Evolutionary conservation across 2,888 invertebrate species (phyloP).

Genomic region (Eudemis profundana): DNA sequence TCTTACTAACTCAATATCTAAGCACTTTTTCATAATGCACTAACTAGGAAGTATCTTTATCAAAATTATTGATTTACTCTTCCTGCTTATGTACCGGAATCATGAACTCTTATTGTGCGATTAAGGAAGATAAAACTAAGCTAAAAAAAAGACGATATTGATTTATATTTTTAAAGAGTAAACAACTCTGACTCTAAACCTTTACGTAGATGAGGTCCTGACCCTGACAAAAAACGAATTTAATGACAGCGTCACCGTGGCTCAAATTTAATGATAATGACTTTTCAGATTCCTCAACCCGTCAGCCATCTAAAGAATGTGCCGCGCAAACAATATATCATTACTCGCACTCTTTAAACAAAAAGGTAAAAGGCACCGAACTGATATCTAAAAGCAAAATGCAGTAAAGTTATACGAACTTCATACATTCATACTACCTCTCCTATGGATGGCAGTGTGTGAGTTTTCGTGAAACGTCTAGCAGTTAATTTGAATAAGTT

Average conservation of each 20-base stretch:
- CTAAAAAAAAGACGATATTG: background rate
- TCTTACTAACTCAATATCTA: no score
- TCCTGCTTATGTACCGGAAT: no score
- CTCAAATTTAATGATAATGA: slow-evolving; percentile 72
- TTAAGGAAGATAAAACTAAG: background rate
- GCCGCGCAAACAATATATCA: slow-evolving; percentile 69
- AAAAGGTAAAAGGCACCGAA: slow-evolving; percentile 32
- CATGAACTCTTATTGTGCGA: background rate
- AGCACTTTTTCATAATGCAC: no score
- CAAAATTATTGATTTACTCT: no score
- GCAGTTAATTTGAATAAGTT: slow-evolving; percentile 22
- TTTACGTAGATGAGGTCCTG: slow-evolving; percentile 52
- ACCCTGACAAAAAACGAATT: slow-evolving; percentile 60
- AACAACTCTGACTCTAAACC: slow-evolving; percentile 44
- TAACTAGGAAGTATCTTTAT: slow-evolving; percentile 6
- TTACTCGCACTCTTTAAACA: slow-evolving; percentile 54
- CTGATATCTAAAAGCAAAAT: slow-evolving; percentile 3
- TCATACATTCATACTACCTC: background rate
- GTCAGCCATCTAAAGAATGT: slow-evolving; percentile 70
- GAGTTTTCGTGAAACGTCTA: slow-evolving; percentile 29
- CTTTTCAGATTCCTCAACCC: slow-evolving; percentile 61
- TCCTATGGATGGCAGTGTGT: background rate
- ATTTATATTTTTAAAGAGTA: slow-evolving; percentile 30
- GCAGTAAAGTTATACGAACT: slow-evolving; percentile 10
- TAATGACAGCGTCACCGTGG: slow-evolving; percentile 56